Evolutionary conservation across 92 coral and sea anemone genomes (phyloP).

Genomic region (Epizoanthus ramosus): DNA sequence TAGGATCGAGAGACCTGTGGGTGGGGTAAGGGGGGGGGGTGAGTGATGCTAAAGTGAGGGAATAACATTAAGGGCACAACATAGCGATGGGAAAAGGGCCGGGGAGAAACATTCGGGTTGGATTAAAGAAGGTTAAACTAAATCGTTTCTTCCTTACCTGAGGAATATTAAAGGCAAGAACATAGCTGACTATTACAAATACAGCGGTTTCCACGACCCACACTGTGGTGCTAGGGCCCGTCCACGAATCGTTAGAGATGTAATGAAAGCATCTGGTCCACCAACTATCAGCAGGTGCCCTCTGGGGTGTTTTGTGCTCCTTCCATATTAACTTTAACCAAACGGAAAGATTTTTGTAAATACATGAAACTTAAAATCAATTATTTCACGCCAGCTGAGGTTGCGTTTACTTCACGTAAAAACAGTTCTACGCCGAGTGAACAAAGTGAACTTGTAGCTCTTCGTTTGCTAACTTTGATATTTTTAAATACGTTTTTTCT

Average conservation of each 20-base stretch:
- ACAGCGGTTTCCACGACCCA: constrained; percentile 78
- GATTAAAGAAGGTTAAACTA: no score
- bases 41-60: no score
- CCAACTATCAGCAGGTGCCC: constrained; percentile 22
- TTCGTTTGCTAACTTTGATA: background rate
- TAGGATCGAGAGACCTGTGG: no score
- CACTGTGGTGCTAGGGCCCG: constrained; percentile 69
- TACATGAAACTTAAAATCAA: background rate
- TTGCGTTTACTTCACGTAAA: background rate
- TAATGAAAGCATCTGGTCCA: constrained; percentile 58
- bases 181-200: constrained; percentile 67
- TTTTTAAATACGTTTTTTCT: no score
- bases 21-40: no score
- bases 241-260: constrained; percentile 64
- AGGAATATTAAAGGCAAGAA: constrained; percentile 82
- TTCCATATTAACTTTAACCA: constrained; percentile 77
- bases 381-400: no score
- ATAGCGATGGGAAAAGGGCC: no score
- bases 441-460: background rate
- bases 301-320: constrained; percentile 34
- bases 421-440: background rate
- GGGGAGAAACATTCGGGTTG: no score
- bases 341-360: background rate
- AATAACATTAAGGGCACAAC: background rate
- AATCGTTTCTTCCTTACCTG: constrained; percentile 44